Evolutionary conservation across 2,113 vertebrate species (phyloP).

Genomic region (Pelmatolapia mariae): DNA sequence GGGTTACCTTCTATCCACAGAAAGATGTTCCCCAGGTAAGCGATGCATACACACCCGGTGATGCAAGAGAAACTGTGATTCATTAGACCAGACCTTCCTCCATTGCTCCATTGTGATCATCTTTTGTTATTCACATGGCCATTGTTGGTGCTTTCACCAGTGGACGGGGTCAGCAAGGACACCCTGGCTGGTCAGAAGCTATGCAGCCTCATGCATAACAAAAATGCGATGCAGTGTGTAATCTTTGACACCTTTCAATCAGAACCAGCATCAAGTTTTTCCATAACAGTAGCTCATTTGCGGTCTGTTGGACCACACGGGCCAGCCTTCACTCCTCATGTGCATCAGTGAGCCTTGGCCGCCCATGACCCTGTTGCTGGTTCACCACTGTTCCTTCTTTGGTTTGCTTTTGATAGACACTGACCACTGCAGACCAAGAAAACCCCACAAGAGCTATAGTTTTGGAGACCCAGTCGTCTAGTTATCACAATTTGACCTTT

Average conservation of each 20-base stretch:
- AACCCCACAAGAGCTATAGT: background rate
- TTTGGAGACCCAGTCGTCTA: background rate
- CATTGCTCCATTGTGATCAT: fast-evolving
- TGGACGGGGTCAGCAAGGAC: background rate
- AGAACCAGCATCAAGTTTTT: background rate
- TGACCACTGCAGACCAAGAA: background rate
- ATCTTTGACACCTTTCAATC: background rate
- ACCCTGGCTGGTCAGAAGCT: background rate
- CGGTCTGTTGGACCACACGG: fast-evolving
- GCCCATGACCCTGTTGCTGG: background rate
- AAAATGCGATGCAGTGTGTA: background rate
- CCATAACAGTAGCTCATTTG: background rate
- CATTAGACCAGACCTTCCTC: background rate
- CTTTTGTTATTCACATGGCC: background rate
- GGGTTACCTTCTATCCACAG: background rate
- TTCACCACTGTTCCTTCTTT: background rate
- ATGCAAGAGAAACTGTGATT: background rate
- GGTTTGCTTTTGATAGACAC: background rate
- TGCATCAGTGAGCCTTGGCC: background rate
- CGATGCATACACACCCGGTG: background rate
- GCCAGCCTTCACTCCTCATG: background rate
- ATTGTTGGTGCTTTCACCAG: background rate
- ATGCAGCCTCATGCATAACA: background rate
- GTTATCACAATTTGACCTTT: background rate
- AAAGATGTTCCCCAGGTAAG: background rate